Evolutionary conservation across 2,888 invertebrate species (phyloP), one percentile per base, ranked within the genome.

Genomic region (Orchesellides sinensis): DNA sequence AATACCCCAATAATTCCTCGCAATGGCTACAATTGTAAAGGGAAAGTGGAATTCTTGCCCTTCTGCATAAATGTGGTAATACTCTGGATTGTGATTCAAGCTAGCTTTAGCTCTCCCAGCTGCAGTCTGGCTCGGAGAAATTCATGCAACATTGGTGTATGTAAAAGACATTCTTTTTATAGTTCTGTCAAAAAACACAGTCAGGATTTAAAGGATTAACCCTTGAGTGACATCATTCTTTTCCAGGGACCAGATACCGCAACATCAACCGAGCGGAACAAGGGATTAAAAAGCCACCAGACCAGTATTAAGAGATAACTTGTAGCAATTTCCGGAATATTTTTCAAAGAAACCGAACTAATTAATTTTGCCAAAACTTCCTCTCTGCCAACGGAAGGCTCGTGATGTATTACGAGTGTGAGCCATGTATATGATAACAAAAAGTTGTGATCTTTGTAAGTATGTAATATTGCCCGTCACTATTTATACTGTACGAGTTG

Each of bases 271-370:
- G 68, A 77, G 66, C 77, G 68, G 77, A 77, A 77, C 77, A 32
- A 32, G 59, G 56, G 77, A 77, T 77, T 77, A 77, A 59, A 68
- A 77, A 69, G 68, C 77, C 56, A 77, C 61, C 54, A 59, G 27
- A 17, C 56, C 29, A 10, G 59, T 68, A 77, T 77, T 77, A 68
- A 77, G 59, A 77, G 77, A 40, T 77, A 35, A 47, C 8, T 8
- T 25, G 45, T 0, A n/a, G 25, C 68, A 59, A 69, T 68, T 69
- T 77, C 68, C 77, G 68, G 77, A 66, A 66, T 40, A 75, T 54
- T 75, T 54, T 75, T 54, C 66, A 66, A 75, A 65, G 77, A 68
- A 47, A 19, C 68, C 68, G 59, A 29, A 29, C 25, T 69, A 77
- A 77, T 77, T 77, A 68, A 77, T 77, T 75, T 52, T 75, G 49